Conservation (phyloP, 2,888 invertebrate genomes). For the Apamea sordens region DNA sequence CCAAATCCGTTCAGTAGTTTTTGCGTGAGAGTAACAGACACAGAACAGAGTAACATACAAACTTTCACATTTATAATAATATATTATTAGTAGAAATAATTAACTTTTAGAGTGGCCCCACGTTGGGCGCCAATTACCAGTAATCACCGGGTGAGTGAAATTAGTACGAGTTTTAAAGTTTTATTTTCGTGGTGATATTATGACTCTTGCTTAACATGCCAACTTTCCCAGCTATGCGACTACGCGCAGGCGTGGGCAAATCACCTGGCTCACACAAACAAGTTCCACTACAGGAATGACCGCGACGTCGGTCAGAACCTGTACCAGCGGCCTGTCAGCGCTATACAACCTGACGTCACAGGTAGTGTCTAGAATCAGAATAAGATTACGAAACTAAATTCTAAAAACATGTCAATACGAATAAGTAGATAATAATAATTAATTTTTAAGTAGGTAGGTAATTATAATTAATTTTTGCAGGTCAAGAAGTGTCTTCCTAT, state of each 20-base stretch:
- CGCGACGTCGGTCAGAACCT: slow-evolving; percentile 95
- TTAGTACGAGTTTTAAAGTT: not conserved
- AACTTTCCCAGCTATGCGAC: slow-evolving; percentile 91
- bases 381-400: not conserved
- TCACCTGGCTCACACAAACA: slow-evolving; percentile 94
- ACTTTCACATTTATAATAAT: no score
- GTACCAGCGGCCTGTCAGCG: slow-evolving; percentile 93
- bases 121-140: slow-evolving; percentile 34
- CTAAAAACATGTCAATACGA: not conserved
- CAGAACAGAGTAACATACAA: no score
- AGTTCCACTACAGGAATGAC: slow-evolving; percentile 94
- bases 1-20: no score
- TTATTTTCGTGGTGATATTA: not conserved
- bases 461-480: slow-evolving; percentile 78
- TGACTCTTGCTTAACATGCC: not conserved
- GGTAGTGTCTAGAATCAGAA: slow-evolving; percentile 79
- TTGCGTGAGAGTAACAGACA: no score
- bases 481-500: slow-evolving; percentile 95
- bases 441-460: no score
- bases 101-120: not conserved
- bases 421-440: not conserved
- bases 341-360: slow-evolving; percentile 92
- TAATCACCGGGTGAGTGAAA: not conserved
- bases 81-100: not conserved
- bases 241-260: slow-evolving; percentile 97